phyloP scores from a whole-genome alignment of 2,797 vertebrate species.

The Neoniphon sammara region DNA sequence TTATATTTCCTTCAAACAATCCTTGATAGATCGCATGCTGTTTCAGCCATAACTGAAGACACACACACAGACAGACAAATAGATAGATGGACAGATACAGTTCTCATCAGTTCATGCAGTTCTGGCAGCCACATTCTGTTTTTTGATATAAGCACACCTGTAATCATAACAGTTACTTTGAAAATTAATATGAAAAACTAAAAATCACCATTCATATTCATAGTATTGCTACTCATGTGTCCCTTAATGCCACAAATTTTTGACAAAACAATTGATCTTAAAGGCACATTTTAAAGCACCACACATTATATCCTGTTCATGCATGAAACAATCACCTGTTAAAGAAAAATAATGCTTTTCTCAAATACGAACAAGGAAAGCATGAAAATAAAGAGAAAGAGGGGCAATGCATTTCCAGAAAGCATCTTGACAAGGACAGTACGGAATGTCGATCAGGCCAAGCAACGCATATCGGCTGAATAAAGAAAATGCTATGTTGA shows the following conservation, averaged over 20 bases:
- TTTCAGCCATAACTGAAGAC: background rate
- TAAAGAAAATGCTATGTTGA: background rate
- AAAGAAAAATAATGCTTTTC: conserved; percentile 2
- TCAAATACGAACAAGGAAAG: background rate
- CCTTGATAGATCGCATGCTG: conserved; percentile 18
- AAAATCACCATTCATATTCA: conserved; percentile 9
- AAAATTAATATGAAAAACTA: conserved; percentile 17
- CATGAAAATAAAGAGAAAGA: background rate
- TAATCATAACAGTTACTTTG: conserved; percentile 13
- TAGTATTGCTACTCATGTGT: no score
- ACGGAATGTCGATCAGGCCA: conserved; percentile 5
- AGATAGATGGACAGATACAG: background rate
- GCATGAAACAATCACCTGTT: conserved; percentile 12
- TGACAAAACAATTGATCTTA: background rate
- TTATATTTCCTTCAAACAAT: conserved; percentile 25
- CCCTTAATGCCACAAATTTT: background rate
- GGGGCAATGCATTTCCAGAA: background rate
- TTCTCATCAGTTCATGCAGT: background rate
- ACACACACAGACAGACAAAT: background rate
- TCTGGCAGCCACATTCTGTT: conserved; percentile 14
- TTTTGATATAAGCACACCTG: conserved; percentile 39
- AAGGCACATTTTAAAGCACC: conserved; percentile 3
- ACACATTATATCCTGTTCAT: conserved; percentile 3
- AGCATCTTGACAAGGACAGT: background rate
- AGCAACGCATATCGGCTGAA: background rate